Base-by-base conservation (phyloP, 2,113 vertebrate genomes). In the Arizona elegans region DNA sequence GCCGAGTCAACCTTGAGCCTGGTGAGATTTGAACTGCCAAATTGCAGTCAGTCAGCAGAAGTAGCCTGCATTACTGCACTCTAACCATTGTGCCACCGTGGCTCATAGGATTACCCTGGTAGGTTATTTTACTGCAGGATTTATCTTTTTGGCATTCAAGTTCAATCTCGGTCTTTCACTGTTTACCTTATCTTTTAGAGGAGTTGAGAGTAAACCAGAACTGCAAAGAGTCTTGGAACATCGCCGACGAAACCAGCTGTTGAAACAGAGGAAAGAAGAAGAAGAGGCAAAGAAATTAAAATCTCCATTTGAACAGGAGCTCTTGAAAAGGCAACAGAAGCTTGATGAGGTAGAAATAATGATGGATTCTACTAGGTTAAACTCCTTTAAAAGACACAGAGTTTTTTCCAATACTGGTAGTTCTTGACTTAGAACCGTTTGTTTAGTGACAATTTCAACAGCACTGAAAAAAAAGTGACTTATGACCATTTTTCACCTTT, bases 201-300 rank as follows among this genome's bases (percentile, higher is more conserved):
- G 98, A 0, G 93, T 98, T 95, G 98, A 99, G 94, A 98, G 95
- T 95, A 99, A 99, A 94, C 98, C 99, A 0, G 99, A 99, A 97
- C 97, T 99, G 87, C 99, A 99, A 97, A 96, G 99, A 0, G 99
- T 99, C 47, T 97, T 99, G 0, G 99, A 99, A 95, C 98, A 99
- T 58, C 98, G 99, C 38, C 97, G 98, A 81, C 95, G 99, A 95
- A 99, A 99, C 94, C 98, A 99, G 97, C 92, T 98, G 96, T 97
- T 99, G 91, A 98, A 97, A 90, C 98, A 99, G 96, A 98, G 97
- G 96, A 98, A 98, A 91, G 97, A 98, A 90, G 99, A 99, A 91
- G 98, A 99, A 17, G 99, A 99, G 58, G 98, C 98, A 90, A 98
- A 98, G 94, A 98, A 97, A 95, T 97, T 99, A 93, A 97, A 99